These are phyloP conservation scores for Propithecus perrieri DNA, from an alignment of 2,797 vertebrate genomes.

Conservation along the genomic window DNA sequence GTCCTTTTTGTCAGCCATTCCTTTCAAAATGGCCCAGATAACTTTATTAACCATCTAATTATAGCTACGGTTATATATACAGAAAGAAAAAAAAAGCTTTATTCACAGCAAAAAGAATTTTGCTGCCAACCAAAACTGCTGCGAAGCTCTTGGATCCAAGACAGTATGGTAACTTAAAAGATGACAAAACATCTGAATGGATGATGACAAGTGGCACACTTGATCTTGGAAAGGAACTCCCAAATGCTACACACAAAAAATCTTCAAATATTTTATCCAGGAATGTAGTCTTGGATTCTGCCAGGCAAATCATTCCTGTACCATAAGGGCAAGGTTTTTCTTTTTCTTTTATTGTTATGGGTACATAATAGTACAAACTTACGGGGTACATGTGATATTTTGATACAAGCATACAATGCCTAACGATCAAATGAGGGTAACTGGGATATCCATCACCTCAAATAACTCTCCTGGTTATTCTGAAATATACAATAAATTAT, in stretches of 20 bases:
- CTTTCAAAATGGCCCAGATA: conserved; percentile 15
- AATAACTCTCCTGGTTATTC: background rate
- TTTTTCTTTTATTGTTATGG: background rate
- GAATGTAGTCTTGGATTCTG: conserved; percentile 9
- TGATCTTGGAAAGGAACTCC: background rate
- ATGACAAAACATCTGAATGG: background rate
- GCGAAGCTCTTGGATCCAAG: background rate
- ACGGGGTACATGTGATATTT: background rate
- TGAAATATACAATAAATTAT: background rate
- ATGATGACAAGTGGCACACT: background rate
- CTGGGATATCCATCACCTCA: background rate
- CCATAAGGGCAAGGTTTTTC: background rate
- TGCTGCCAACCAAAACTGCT: background rate
- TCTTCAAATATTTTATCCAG: background rate
- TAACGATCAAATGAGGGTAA: background rate
- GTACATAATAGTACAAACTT: background rate
- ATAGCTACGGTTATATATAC: background rate
- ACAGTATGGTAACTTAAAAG: background rate
- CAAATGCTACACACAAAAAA: conserved; percentile 35
- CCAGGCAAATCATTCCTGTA: background rate
- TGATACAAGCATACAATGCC: background rate
- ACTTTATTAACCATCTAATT: background rate
- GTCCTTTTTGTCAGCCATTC: background rate
- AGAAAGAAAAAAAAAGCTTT: background rate
- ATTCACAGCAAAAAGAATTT: background rate